phyloP scores from a whole-genome alignment of 1,140 invertebrate genomes.

The Anastrepha obliqua region DNA sequence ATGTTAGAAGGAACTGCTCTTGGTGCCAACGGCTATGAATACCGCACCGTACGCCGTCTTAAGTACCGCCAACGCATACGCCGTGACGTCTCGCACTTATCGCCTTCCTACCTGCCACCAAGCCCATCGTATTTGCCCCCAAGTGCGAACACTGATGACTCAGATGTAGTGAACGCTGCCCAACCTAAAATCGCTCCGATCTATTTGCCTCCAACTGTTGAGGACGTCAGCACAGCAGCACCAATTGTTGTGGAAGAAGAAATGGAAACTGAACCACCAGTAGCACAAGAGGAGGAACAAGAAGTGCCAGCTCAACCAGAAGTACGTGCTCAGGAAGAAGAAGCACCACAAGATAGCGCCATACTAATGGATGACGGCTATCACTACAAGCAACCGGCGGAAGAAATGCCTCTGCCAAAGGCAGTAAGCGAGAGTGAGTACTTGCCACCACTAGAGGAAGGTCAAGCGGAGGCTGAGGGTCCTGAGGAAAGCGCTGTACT shows the following conservation, averaged over 20 bases:
- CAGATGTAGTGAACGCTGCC: slow-evolving; percentile 9
- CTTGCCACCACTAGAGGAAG: slow-evolving; percentile 19
- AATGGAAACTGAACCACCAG: neutral
- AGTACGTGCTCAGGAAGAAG: slow-evolving; percentile 60
- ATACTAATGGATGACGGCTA: slow-evolving; percentile 66
- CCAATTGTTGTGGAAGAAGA: slow-evolving; percentile 36
- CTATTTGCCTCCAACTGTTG: neutral
- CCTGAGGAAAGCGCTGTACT: slow-evolving; percentile 62
- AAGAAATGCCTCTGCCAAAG: neutral
- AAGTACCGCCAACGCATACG: slow-evolving; percentile 65
- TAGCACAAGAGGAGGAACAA: neutral
- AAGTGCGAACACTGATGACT: neutral
- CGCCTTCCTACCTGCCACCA: slow-evolving; percentile 52
- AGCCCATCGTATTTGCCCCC: slow-evolving; percentile 64
- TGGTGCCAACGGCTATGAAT: slow-evolving; percentile 65
- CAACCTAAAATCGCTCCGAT: neutral
- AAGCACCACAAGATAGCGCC: slow-evolving; percentile 62
- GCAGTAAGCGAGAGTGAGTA: neutral
- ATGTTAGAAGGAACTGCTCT: slow-evolving; percentile 55
- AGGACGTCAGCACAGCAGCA: neutral
- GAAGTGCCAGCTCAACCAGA: slow-evolving; percentile 48
- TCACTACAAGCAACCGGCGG: slow-evolving; percentile 66
- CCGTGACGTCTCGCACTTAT: slow-evolving; percentile 67
- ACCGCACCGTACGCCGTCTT: slow-evolving; percentile 68
- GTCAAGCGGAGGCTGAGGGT: neutral